phyloP scores from a whole-genome alignment of 1,140 invertebrate species.

The Tenebrio molitor region DNA sequence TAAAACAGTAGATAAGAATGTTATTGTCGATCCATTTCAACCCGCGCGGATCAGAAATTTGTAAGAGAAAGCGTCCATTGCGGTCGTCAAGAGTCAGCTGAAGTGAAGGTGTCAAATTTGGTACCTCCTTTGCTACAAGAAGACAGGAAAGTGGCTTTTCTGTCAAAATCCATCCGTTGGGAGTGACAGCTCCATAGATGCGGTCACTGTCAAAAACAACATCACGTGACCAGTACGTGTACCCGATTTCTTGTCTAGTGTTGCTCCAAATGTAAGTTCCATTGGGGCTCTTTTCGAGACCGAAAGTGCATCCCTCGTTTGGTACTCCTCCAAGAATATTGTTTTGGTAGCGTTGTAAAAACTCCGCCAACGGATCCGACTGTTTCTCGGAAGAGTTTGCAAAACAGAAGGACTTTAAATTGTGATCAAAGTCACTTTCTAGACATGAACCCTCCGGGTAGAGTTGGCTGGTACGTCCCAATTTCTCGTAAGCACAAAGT shows the following conservation, averaged over 20 bases:
- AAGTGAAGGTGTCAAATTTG: not conserved
- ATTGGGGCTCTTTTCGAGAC: not conserved
- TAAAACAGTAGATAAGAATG: constrained; percentile 7
- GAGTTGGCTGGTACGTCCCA: not conserved
- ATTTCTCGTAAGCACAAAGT: not conserved
- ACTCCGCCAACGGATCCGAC: not conserved
- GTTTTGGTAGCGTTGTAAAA: constrained; percentile 8
- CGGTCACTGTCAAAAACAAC: constrained; percentile 29
- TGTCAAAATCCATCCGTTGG: constrained; percentile 34
- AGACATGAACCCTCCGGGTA: not conserved
- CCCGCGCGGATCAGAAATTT: not conserved
- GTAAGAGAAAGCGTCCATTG: not conserved
- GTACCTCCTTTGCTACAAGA: constrained; percentile 1
- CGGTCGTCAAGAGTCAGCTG: not conserved
- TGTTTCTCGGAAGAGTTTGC: not conserved
- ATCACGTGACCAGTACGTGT: constrained; percentile 19
- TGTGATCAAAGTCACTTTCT: not conserved
- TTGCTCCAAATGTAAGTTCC: constrained; percentile 14
- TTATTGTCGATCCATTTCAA: not conserved
- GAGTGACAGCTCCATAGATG: constrained; percentile 22
- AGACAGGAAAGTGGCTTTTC: not conserved
- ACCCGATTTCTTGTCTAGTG: constrained; percentile 25
- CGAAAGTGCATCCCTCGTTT: not conserved
- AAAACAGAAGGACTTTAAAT: constrained; percentile 6
- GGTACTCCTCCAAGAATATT: not conserved